Base-by-base conservation (phyloP, 2,797 vertebrate genomes). In the Rhabdophis nuchalis region DNA sequence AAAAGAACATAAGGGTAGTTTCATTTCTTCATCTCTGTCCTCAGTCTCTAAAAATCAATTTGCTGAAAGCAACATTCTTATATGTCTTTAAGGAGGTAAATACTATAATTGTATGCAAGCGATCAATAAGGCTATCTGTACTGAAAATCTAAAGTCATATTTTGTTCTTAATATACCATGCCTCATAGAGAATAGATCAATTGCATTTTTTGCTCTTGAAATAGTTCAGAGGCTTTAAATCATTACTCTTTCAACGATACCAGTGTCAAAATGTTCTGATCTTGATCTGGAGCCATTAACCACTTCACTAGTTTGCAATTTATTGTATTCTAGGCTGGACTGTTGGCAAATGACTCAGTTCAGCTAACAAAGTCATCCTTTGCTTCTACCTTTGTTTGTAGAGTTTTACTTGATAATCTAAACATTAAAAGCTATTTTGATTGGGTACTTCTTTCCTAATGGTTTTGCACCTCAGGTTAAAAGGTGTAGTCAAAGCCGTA, bases 221-320 rank as follows among this genome's bases (percentile, higher is more conserved):
- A 85, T 54, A 89, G 20, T 29, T 57, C 68, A 46, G 41, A 87
- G 46, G 32, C 27, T 57, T 32, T 46, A 89, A 46, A 32, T 57
- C 46, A 20, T 61, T 88, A 58, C 32, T 52, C 11, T 93, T 86
- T 56, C 41, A 77, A 36, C 16, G 20, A 41, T 91, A 64, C 61
- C 64, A 14, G n/a, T 85, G 56, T 90, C 85, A 90, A 41, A 90
- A 90, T 91, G 92, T 86, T 86, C 77, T 72, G 53, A 89, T 72
- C 90, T 85, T 89, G 46, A 54, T 89, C 36, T 91, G 53, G 61
- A 91, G 36, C 18, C 60, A 72, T 91, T 52, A 52, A 86, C 72
- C 41, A 18, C 57, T 85, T 91, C 53, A 58, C 52, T 68, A 72
- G 87, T 72, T 89, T 18, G 36, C 61, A 86, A 29, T 89, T 89